phyloP scores from a whole-genome alignment of 2,113 vertebrate genomes.

The Aspidoscelis tigris region DNA sequence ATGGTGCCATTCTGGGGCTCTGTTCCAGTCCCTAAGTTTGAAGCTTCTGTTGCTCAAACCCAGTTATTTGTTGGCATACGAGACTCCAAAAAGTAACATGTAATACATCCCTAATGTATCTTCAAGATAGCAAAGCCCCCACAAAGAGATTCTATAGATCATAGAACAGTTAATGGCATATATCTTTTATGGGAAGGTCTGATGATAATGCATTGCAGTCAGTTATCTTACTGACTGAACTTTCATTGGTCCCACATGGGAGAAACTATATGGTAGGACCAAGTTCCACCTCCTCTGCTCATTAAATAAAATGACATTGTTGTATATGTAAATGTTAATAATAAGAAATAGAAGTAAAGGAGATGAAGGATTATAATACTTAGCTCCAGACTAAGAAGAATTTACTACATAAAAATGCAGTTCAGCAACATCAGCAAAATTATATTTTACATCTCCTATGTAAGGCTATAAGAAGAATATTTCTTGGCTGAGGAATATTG shows the following conservation, averaged over 20 bases:
- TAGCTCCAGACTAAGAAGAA: background rate
- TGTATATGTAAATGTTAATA: slow-evolving; percentile 19
- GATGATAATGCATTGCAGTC: slow-evolving; percentile 53
- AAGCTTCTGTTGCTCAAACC: background rate
- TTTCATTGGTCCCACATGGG: slow-evolving; percentile 53
- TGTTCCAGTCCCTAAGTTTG: background rate
- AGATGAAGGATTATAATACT: background rate
- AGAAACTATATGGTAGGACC: slow-evolving; percentile 5
- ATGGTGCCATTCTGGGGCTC: too few species aligned
- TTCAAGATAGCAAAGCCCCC: background rate
- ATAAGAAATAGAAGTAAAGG: background rate
- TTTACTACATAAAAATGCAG: slow-evolving; percentile 40
- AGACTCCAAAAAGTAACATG: background rate
- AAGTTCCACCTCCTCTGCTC: background rate
- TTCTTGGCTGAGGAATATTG: slow-evolving; percentile 52
- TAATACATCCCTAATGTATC: background rate
- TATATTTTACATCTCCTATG: slow-evolving; percentile 43
- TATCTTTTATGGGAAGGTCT: slow-evolving; percentile 50
- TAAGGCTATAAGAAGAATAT: slow-evolving; percentile 60
- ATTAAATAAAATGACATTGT: too few species aligned
- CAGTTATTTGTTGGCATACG: background rate
- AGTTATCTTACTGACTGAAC: slow-evolving; percentile 50
- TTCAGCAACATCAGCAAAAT: slow-evolving; percentile 46
- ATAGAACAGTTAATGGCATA: background rate
- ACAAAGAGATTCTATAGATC: background rate